Evolutionary conservation across 2,888 invertebrate species (phyloP).

Genomic region (Allophyes oxyacanthae): DNA sequence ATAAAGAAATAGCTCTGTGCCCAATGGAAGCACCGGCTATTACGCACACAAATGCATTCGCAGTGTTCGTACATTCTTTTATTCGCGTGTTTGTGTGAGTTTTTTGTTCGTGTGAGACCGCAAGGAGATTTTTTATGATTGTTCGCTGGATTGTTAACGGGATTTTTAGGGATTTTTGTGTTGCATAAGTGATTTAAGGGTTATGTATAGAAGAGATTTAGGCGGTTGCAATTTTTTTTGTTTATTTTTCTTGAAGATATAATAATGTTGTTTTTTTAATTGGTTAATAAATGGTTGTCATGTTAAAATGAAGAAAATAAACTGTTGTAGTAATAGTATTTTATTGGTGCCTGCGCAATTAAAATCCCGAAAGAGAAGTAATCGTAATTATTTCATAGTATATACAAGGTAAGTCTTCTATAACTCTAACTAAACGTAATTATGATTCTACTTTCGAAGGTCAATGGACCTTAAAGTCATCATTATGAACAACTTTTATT

Average conservation of each 20-base stretch:
- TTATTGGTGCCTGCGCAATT: too few relatives aligned
- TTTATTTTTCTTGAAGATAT: background rate
- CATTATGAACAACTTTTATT: too few relatives aligned
- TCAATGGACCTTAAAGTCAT: too few relatives aligned
- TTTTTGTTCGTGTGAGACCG: slow-evolving; percentile 64
- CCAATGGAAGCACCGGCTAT: slow-evolving; percentile 86
- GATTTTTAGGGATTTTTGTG: slow-evolving; percentile 40
- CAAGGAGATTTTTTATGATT: slow-evolving; percentile 65
- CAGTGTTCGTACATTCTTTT: slow-evolving; percentile 59
- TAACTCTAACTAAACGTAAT: too few relatives aligned
- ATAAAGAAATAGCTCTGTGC: slow-evolving; percentile 89
- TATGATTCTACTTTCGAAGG: too few relatives aligned
- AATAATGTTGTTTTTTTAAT: too few relatives aligned
- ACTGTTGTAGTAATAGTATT: too few relatives aligned
- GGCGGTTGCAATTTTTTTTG: slow-evolving; percentile 5
- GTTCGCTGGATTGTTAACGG: slow-evolving; percentile 46
- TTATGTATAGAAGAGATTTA: background rate
- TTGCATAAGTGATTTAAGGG: slow-evolving; percentile 27
- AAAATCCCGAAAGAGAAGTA: too few relatives aligned
- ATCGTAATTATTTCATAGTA: too few relatives aligned
- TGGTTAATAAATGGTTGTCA: too few relatives aligned
- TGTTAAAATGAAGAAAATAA: too few relatives aligned
- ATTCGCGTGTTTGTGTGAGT: slow-evolving; percentile 52
- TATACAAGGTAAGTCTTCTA: too few relatives aligned
- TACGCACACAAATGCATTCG: slow-evolving; percentile 74